Conservation (phyloP, 2,113 vertebrate species). For the Solea senegalensis region DNA sequence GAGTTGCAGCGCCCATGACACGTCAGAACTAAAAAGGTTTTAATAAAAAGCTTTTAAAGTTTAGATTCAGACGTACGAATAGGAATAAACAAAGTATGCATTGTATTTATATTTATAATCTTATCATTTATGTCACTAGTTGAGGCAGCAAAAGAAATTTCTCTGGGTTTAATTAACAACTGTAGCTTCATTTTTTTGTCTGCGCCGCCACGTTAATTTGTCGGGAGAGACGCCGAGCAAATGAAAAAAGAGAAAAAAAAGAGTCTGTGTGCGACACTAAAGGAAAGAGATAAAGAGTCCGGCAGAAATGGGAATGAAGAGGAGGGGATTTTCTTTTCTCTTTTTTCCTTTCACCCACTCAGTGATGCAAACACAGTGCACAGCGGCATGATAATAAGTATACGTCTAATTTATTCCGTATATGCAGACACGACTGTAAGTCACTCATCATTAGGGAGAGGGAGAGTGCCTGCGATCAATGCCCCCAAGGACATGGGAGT, state of each 20-base stretch:
- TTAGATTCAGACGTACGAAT: no score
- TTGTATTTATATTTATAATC: background rate
- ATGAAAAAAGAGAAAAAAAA: background rate
- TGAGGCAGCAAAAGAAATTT: background rate
- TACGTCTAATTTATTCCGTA: constrained; percentile 47
- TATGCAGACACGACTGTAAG: constrained; percentile 27
- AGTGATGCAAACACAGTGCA: constrained; percentile 29
- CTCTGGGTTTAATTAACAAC: constrained; percentile 41
- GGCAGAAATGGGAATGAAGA: constrained; percentile 22
- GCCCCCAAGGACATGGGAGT: constrained; percentile 53
- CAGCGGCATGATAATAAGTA: constrained; percentile 22
- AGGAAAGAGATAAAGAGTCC: constrained; percentile 24
- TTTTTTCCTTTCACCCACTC: constrained; percentile 22
- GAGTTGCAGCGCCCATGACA: no score
- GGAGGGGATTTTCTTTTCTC: constrained; percentile 47
- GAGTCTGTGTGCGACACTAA: constrained; percentile 17
- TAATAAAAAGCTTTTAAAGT: no score
- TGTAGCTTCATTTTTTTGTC: background rate
- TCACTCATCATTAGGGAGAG: constrained; percentile 55
- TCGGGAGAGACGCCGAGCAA: background rate
- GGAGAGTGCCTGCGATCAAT: constrained; percentile 33
- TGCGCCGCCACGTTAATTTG: constrained; percentile 14
- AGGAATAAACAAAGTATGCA: background rate
- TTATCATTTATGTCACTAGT: background rate
- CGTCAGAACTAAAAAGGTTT: no score